These are phyloP conservation scores for Folsomia candida DNA, from an alignment of 2,888 invertebrate species.

Conservation along the genomic window DNA sequence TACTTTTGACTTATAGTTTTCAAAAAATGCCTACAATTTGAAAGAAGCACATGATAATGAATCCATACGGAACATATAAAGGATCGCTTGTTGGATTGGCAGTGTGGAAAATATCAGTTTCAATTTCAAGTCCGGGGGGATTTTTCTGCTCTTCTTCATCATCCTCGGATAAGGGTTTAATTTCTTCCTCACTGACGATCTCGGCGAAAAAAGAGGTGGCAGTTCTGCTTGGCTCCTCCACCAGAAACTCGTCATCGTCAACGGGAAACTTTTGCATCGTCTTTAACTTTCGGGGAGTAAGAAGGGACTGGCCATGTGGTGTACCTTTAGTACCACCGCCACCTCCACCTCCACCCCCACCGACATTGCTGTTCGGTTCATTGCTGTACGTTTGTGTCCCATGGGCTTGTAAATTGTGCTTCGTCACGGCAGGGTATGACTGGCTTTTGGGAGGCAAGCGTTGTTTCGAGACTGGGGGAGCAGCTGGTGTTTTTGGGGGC, in stretches of 20 bases:
- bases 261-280: background rate
- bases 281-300: background rate
- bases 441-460: no score
- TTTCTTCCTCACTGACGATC: background rate
- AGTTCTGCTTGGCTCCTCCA: background rate
- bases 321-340: no score
- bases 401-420: no score
- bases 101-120: background rate
- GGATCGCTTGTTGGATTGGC: no score
- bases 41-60: background rate
- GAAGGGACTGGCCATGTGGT: no score
- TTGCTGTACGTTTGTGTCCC: no score
- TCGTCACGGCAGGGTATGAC: no score
- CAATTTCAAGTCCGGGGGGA: background rate
- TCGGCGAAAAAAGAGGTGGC: background rate
- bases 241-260: background rate
- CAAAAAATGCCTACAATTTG: background rate
- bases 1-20: background rate
- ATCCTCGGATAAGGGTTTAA: no score
- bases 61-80: background rate
- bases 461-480: no score
- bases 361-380: slow-evolving; percentile 22
- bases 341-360: slow-evolving; percentile 23
- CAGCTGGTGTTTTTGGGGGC: no score
- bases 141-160: no score